Evolutionary conservation across 2,888 invertebrate genomes (phyloP), one percentile per base, ranked within the genome.

Genomic region (Machimus rusticus): DNA sequence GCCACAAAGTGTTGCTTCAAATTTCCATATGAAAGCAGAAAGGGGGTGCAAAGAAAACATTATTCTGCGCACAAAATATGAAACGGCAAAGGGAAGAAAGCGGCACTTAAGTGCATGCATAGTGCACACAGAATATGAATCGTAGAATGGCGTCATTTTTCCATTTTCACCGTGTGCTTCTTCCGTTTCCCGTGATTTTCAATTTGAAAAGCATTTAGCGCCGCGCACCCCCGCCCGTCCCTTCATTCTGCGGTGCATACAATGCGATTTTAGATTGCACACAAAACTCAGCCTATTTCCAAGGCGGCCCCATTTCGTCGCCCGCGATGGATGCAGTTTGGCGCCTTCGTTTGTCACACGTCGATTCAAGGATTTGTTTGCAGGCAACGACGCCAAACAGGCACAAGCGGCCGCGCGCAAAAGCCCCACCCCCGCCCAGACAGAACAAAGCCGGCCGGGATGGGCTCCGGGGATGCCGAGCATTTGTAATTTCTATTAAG

Each of bases 281-380:
- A 84, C 39, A 55, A 55, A 66, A 66, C 34, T 23, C 74, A 84
- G 84, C 74, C 84, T 84, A 84, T 84, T 81, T 84, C 74, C 84
- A 84, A 84, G 84, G 84, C 84, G 66, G 57, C 66, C 84, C 84
- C 84, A 74, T 66, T 84, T 66, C 66, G 43, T 37, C 66, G 34
- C 28, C 23, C 66, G 28, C 66, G 66, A 28, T 23, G 57, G 84
- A 55, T 86, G 77, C 86, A 86, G 77, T 86, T 86, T 86, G 86
- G 77, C 86, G 86, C 86, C 77, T 77, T 86, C 86, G 51, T 86
- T 86, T 86, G 51, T 86, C 86, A 86, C 86, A 77, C 55, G 66
- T 86, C 55, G 76, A 78, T 77, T 77, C 86, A 86, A 86, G 86
- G 86, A 86, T 77, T 86, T 86, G 86, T 86, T 86, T 86, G 86